These are phyloP conservation scores for Cochlearius cochlearius DNA, from an alignment of 2,113 vertebrate genomes.

Conservation along the genomic window DNA sequence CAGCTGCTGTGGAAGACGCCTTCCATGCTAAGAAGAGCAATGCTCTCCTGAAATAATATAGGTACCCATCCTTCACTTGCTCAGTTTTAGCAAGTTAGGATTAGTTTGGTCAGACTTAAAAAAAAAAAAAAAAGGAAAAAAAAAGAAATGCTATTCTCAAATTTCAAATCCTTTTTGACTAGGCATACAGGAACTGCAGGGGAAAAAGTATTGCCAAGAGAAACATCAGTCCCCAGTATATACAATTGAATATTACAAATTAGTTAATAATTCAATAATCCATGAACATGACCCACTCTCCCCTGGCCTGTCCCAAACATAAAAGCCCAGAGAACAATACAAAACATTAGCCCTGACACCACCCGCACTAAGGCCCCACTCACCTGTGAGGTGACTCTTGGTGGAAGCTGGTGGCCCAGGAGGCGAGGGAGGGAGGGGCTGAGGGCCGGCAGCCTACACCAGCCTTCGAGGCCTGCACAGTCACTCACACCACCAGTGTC, in stretches of 20 bases:
- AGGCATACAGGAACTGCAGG: neutral
- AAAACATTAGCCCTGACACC: neutral
- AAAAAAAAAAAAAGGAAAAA: neutral
- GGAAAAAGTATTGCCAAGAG: neutral
- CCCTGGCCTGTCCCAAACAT: neutral
- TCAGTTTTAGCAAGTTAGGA: neutral
- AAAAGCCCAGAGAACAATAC: neutral
- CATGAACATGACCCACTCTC: neutral
- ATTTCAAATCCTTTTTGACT: neutral
- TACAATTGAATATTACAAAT: neutral
- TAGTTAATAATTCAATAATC: neutral
- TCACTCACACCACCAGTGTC: rapidly evolving
- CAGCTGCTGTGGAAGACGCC: neutral
- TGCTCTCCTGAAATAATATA: neutral
- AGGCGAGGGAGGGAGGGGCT: neutral
- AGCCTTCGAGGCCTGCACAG: neutral
- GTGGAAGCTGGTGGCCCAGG: no score
- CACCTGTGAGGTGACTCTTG: neutral
- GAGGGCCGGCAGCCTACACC: no score
- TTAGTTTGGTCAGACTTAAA: neutral
- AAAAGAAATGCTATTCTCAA: neutral
- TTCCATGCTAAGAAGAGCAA: neutral
- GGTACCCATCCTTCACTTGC: neutral
- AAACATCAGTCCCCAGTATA: neutral
- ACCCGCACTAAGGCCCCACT: neutral